Conservation (phyloP, 2,888 invertebrate species). For the Kuschelorhynchus macadamiae region DNA sequence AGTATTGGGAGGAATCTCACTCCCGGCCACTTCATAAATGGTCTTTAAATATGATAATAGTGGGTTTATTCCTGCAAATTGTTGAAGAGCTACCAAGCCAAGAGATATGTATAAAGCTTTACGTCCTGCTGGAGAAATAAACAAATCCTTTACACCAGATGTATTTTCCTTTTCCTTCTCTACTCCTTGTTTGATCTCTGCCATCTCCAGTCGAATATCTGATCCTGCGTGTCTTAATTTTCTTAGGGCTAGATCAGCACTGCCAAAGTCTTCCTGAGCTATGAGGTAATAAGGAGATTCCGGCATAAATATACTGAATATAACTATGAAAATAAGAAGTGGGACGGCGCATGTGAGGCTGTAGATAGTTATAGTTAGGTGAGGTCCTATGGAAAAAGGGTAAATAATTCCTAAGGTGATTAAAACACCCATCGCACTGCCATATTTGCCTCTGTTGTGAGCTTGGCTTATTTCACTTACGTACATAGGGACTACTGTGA, state of each 20-base stretch:
- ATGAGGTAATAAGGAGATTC: constrained; percentile 55
- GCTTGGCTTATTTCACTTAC: constrained; percentile 87
- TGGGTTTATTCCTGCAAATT: constrained; percentile 54
- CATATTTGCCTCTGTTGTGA: constrained; percentile 80
- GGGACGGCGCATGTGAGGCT: constrained; percentile 47
- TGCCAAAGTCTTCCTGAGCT: constrained; percentile 70
- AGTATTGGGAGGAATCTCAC: constrained; percentile 39
- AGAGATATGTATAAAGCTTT: constrained; percentile 63
- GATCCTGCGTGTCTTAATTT: constrained; percentile 60
- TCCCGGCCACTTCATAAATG: constrained; percentile 78
- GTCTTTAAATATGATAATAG: constrained; percentile 58
- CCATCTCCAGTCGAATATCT: constrained; percentile 45
- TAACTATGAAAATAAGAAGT: constrained; percentile 42
- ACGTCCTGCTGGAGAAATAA: constrained; percentile 77
- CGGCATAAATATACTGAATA: constrained; percentile 49
- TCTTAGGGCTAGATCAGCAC: constrained; percentile 76
- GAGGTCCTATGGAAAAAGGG: constrained; percentile 50
- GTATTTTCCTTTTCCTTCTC: constrained; percentile 36
- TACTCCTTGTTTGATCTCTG: constrained; percentile 45
- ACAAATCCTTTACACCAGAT: constrained; percentile 71
- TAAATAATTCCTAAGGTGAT: constrained; percentile 49
- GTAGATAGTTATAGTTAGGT: constrained; percentile 38
- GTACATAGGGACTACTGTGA: constrained; percentile 85
- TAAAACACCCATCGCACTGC: constrained; percentile 64
- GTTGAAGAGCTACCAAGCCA: constrained; percentile 51